Evolutionary conservation across 1,140 invertebrate genomes (phyloP), one percentile per base, ranked within the genome.

Genomic region (Hirudo medicinalis): DNA sequence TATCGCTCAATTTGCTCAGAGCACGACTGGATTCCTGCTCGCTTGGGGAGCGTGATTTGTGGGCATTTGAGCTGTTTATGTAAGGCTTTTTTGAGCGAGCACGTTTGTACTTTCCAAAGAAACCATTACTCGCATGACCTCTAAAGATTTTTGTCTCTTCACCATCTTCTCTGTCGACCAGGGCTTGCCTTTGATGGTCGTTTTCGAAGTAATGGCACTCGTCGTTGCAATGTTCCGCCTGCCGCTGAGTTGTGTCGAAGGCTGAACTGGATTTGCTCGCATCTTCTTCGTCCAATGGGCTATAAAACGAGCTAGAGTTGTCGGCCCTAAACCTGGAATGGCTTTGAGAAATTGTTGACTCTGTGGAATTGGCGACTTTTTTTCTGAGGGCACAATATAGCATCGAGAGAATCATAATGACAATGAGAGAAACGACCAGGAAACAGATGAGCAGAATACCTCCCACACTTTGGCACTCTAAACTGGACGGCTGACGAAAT

Each of bases 401-500:
- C 13, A 20, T n/a, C 22, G 57, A 63, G 29, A 63, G 57, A 63
- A 63, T 25, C 19, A 63, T 11, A 63, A 63, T 32, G 57, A 63
- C 20, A 32, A 32, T 1, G 11, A 63, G 29, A 32, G 57, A 63
- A 25, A 63, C 11, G 9, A 32, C 9, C 5, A 63, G 29, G 57
- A 22, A 63, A 22, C 22, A 22, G 22, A 63, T 25, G 22, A 63
- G 29, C 57, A 63, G 29, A 25, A 32, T 32, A 15, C 29, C 57
- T 63, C 57, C 29, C 11, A 63, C 11, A 22, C 22, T 32, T 25
- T 22, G 57, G 17, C 57, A 63, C 29, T n/a, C 57, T 63, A 63
- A 63, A 32, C 20, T 63, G 57, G 57, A 63, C 57, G 57, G 57
- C 22, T 63, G 22, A 63, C 22, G 22, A n/a, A 63, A 63, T 63